Conservation (phyloP, 2,888 invertebrate genomes). For the Drosophila trichaetosa region DNA sequence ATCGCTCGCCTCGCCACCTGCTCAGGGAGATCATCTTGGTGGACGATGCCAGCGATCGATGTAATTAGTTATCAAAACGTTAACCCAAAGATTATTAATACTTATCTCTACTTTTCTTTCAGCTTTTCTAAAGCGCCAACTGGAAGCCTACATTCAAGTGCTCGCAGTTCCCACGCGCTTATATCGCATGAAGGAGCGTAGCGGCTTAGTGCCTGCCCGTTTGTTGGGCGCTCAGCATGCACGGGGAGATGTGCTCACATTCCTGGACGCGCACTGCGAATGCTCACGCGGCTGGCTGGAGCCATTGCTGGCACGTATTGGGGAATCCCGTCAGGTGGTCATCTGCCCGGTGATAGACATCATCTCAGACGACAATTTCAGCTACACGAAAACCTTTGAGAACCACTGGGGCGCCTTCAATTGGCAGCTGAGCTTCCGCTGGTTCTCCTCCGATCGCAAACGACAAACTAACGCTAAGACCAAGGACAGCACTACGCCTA, state of each 20-base stretch:
- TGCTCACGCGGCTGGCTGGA: constrained; percentile 93
- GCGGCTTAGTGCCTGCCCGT: constrained; percentile 93
- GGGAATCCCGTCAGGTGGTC: constrained; percentile 81
- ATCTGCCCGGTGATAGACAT: constrained; percentile 94
- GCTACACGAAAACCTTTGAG: constrained; percentile 95
- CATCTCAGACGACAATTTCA: constrained; percentile 97
- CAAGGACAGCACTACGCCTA: constrained; percentile 88
- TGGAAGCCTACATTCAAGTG: constrained; percentile 89
- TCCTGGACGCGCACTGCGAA: constrained; percentile 99
- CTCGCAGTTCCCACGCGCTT: constrained; percentile 88
- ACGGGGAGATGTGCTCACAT: constrained; percentile 92
- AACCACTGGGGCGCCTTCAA: constrained; percentile 99
- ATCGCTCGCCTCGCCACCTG: constrained; percentile 91
- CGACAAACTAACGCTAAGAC: constrained; percentile 23
- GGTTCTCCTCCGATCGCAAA: constrained; percentile 78
- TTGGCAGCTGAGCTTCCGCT: constrained; percentile 95
- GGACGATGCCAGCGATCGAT: constrained; percentile 94
- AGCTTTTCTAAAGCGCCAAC: constrained; percentile 88
- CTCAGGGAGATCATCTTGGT: constrained; percentile 94
- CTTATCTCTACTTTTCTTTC: neutral
- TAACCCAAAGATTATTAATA: neutral
- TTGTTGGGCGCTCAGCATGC: constrained; percentile 91
- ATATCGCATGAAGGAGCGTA: constrained; percentile 88
- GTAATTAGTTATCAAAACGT: constrained; percentile 84
- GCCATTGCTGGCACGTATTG: constrained; percentile 88